Evolutionary conservation across 92 coral and sea anemone genomes (phyloP), one percentile per base, ranked within the genome.

Genomic region (Porites lobata): DNA sequence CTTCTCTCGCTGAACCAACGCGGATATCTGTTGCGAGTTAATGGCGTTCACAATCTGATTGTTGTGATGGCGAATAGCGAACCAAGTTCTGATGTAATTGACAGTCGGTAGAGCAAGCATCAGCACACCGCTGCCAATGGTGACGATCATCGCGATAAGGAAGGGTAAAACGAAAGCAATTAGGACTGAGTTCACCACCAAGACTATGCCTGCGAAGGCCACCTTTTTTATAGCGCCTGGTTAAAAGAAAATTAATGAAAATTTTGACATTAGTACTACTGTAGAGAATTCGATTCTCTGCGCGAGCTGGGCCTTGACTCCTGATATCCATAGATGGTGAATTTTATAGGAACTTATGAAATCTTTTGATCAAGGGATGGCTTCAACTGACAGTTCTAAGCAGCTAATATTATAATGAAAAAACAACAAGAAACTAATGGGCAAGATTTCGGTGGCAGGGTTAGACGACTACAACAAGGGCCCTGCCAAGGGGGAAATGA

Each of bases 1-100:
- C 79, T 75, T 75, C 64, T 75, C 79, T 2, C 79, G 63, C 79
- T n/a, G 79, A 17, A 75, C 14, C 18, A 56, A 5, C 38, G 1
- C 79, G 17, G 79, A 51, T 26, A 51, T 51, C 61, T 51, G 79
- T 1, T 50, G 32, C 11, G 64, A 20, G 52, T 59, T 7, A n/a
- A 56, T 24, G 19, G 61, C 64, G 50, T 75, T 38, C 6, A 22
- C 64, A 12, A 51, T 1, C 26, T 75, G 79, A 14, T 8, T 38
- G 79, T 75, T 75, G 64, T 75, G 64, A 50, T 21, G 59, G 3
- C 79, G 79, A 22, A 75, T 75, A 38, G 63, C 59, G 14, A 75
- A 24, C 61, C 38, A 50, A 59, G 50, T 75, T 51, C 61, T 56
- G 79, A 75, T 51, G 79, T 75, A 53, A 56, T 56, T 51, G 79